Evolutionary conservation across 2,888 invertebrate genomes (phyloP), one percentile per base, ranked within the genome.

Genomic region (Entomobrya multifasciata): DNA sequence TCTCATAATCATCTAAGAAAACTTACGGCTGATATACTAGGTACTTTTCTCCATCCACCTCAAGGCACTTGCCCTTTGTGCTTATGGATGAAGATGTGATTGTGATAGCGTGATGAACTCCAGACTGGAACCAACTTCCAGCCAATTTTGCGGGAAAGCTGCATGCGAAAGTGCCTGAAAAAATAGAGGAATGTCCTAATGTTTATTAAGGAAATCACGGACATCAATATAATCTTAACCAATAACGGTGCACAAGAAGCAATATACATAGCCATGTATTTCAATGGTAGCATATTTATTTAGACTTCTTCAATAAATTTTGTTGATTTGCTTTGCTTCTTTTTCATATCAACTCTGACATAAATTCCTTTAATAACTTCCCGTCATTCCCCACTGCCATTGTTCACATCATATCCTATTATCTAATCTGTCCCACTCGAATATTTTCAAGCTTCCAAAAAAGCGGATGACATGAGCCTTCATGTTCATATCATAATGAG

Each of bases 111-210:
- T 88, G 88, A 76, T 88, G 88, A 47, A 89, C 83, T n/a, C 91
- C 91, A n/a, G 88, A 89, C 79, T 91, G 91, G 52, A 91, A 91
- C 90, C 90, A 91, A 49, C 70, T 83, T 44, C 91, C 91, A 20
- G 30, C 55, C 88, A 88, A 91, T 15, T 27, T 44, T 47, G 79
- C 55, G 17, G 78, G 86, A 52, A 80, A 86, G 15, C 30, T 74
- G 30, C 80, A 86, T 74, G 60, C 15, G 20, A 62, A 36, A 41
- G 55, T 44, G 60, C 85, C 70, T 86, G 52, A 36, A 65, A 76
- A n/a, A n/a, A n/a, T n/a, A n/a, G n/a, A n/a, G n/a, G n/a, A n/a
- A n/a, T n/a, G n/a, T n/a, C n/a, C n/a, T n/a, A n/a, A n/a, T n/a
- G n/a, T n/a, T n/a, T n/a, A n/a, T n/a, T n/a, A n/a, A n/a, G n/a